Evolutionary conservation across 2,113 vertebrate genomes (phyloP), one percentile per base, ranked within the genome.

Genomic region (Varanus komodoensis): DNA sequence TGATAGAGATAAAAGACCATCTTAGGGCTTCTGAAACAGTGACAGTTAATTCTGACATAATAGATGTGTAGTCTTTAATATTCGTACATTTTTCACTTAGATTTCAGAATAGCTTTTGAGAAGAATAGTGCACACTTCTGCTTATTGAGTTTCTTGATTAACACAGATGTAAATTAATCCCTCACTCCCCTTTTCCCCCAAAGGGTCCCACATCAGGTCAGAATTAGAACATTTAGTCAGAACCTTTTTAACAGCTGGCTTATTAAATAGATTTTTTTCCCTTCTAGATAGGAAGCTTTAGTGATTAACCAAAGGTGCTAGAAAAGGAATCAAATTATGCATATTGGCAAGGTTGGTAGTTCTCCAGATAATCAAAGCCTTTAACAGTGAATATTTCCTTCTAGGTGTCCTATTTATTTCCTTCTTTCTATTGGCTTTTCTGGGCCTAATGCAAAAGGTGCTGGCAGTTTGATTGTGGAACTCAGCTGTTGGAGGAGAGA

Each of bases 81-180:
- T 21, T 88, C 87, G 11, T 79, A 80, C 0, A 0, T 29, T 87
- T n/a, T 92, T 91, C 32, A 89, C 11, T 11, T 81, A 7, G 61
- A 48, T 80, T 81, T 83, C 77, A 64, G 67, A 73, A 78, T 57
- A 12, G 23, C 86, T 91, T 91, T 25, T 82, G 50, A 19, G 32
- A 32, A 19, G 3, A 21, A n/a, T 11, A 4, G 57, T 32, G 12
- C 25, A 19, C 34, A 4, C 54, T 54, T 85, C 73, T 73, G 11
- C n/a, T 93, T 3, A 6, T n/a, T 75, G 54, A 6, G 48, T 23
- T 82, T 38, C 77, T 21, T 82, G 67, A 73, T 91, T 52, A 74
- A 25, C 6, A 1, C 8, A 68, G 6, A 27, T 93, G 57, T 8
- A 84, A 73, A 69, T 81, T 44, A 0, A 6, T 84, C 25, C 34